These are phyloP conservation scores for Platysternon megacephalum DNA, from an alignment of 2,113 vertebrate genomes.

Conservation along the genomic window DNA sequence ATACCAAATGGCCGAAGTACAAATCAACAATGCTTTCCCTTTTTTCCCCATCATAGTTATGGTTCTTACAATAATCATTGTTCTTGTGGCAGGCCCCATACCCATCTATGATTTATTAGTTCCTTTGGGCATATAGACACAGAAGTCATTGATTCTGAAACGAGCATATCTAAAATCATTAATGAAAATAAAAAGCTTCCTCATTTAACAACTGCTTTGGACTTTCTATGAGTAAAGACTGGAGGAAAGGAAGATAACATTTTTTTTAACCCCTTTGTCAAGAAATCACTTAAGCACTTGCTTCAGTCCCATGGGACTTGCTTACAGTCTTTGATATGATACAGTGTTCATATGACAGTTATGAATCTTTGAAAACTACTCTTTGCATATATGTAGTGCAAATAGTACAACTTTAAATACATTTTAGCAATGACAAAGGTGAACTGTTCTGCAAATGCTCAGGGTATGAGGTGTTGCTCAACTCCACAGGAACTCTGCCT, in stretches of 20 bases:
- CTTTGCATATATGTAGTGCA: constrained; percentile 53
- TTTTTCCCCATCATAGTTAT: not conserved
- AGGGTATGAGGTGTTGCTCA: constrained; percentile 62
- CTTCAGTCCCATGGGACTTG: constrained; percentile 31
- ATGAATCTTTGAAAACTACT: constrained; percentile 58
- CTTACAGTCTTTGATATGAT: constrained; percentile 63
- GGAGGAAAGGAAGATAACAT: not conserved
- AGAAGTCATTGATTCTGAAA: not conserved
- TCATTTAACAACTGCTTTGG: constrained; percentile 12
- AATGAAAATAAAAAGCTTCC: not conserved
- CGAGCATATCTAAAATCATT: not conserved
- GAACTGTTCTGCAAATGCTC: constrained; percentile 58
- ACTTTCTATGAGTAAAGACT: not conserved
- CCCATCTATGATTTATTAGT: not conserved
- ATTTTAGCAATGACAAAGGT: constrained; percentile 39
- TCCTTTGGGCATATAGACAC: not conserved
- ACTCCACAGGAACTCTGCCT: constrained; percentile 31
- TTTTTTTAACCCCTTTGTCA: not conserved
- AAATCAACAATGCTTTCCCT: not conserved
- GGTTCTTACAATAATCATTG: not conserved
- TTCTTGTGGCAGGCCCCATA: not conserved
- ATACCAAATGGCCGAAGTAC: not conserved
- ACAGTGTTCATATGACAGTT: constrained; percentile 58
- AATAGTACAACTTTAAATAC: constrained; percentile 13
- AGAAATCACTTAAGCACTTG: not conserved